Base-by-base conservation (phyloP, 2,113 vertebrate species). In the Mastomys natalensis region DNA sequence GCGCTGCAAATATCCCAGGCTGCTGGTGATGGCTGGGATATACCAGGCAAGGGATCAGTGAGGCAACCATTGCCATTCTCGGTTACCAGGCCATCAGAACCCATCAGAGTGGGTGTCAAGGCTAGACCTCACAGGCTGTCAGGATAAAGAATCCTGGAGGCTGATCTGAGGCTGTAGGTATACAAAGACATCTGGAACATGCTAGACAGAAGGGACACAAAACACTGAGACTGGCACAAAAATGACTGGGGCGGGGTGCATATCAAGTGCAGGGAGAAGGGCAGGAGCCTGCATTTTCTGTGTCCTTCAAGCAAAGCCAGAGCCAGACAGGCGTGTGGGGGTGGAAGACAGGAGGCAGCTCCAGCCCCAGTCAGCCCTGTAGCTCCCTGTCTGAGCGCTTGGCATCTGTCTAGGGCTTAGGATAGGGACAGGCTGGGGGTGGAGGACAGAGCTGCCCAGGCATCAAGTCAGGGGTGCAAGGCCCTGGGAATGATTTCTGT, bases 401-500 rank as follows among this genome's bases (percentile, higher is more conserved):
- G 84, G 55, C 48, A 40, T 26, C 87, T 62, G 29, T 62, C 34
- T 62, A 72, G n/a, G 51, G 37, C 60, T 40, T 51, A 48, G 37
- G 53, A 16, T 53, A 31, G 45, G 70, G 62, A 53, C 22, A 53
- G 58, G 43, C 72, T 70, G 51, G 51, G 43, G 15, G 9, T 53
- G 37, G 43, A n/a, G 10, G 12, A 26, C 17, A 22, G 74, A 81
- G 74, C 29, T 45, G 58, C 70, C 70, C 40, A 76, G 62, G 70
- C n/a, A 29, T n/a, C 4, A 0, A 22, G 58, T 4, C 1, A 48
- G 62, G 74, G 22, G 40, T 3, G 2, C 31, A 62, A 77, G 80
- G 92, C 93, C 91, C 95, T n/a, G 73, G 89, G 94, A 96, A 95
- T 43, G 43, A 78, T 91, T 97, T 21, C 8, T 5, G 22, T 64